These are phyloP conservation scores for Lasioglossum lativentre DNA, from an alignment of 2,888 invertebrate species.

Conservation along the genomic window DNA sequence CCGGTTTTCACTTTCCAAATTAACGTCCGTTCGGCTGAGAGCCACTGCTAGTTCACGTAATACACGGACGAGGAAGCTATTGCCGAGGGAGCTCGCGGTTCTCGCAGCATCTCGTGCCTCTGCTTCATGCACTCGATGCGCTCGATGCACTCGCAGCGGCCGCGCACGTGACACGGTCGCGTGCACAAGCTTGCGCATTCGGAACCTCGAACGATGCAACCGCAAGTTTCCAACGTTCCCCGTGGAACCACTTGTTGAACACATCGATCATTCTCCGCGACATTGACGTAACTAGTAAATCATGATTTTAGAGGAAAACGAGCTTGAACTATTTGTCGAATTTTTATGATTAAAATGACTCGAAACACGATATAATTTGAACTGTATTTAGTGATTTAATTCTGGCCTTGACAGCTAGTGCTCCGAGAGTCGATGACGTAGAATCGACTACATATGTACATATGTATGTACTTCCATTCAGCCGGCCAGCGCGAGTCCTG, in stretches of 20 bases:
- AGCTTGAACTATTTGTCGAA: too few species aligned
- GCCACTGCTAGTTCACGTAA: constrained; percentile 37
- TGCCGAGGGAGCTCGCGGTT: constrained; percentile 6
- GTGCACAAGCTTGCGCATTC: neutral
- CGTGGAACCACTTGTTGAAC: neutral
- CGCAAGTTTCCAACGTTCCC: neutral
- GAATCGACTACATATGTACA: too few species aligned
- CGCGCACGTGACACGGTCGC: neutral
- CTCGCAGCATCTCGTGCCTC: constrained; percentile 13
- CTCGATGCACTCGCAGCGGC: neutral
- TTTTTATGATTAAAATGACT: too few species aligned
- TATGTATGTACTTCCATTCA: too few species aligned
- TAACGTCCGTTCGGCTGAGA: constrained; percentile 4
- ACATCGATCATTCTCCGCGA: neutral
- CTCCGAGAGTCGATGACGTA: too few species aligned
- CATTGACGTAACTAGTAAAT: neutral
- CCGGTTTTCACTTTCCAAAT: constrained; percentile 48
- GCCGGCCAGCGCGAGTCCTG: too few species aligned
- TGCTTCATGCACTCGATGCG: neutral
- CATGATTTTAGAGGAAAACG: too few species aligned
- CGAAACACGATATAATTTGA: too few species aligned
- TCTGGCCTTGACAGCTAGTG: too few species aligned
- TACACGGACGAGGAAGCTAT: constrained; percentile 41
- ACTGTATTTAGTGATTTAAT: too few species aligned
- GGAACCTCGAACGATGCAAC: neutral